Percentiles rank a stretch among this genome's conserved stretches.
Evolutionary conservation across 2,113 vertebrate genomes (phyloP).

Genomic region (Leucosticte australis): DNA sequence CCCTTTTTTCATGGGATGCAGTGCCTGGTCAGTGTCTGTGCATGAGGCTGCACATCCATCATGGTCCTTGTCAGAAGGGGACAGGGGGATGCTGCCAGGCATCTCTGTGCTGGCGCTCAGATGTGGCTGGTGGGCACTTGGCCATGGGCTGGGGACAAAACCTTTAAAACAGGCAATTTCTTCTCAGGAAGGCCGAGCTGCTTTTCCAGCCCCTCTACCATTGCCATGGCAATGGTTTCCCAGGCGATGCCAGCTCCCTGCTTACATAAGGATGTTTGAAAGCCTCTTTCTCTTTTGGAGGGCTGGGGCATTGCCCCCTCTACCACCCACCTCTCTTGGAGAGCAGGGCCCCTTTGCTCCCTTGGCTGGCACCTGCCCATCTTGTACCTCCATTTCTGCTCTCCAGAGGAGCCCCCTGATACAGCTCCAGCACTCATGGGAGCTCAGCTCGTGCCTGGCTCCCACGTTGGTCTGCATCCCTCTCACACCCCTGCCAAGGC

Average conservation of each 20-base stretch:
- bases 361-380: neutral
- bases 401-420: neutral
- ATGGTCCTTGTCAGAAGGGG: neutral
- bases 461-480: rapidly evolving
- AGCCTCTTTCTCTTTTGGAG: conserved; percentile 27
- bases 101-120: neutral
- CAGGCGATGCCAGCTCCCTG: conserved; percentile 29
- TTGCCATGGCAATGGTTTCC: conserved; percentile 71
- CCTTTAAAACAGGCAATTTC: conserved; percentile 43
- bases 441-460: neutral
- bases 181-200: conserved; percentile 35
- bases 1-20: rapidly evolving
- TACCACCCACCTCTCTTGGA: neutral
- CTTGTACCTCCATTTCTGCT: neutral
- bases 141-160: neutral
- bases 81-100: neutral
- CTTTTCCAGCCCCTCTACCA: conserved; percentile 50
- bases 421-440: rapidly evolving
- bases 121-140: neutral
- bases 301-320: neutral
- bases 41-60: neutral
- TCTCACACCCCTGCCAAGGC: neutral
- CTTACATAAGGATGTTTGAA: conserved; percentile 54
- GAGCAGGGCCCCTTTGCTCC: neutral
- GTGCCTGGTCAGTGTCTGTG: neutral